phyloP scores from a whole-genome alignment of 2,797 vertebrate genomes.

The Sebastes trivittatus region DNA sequence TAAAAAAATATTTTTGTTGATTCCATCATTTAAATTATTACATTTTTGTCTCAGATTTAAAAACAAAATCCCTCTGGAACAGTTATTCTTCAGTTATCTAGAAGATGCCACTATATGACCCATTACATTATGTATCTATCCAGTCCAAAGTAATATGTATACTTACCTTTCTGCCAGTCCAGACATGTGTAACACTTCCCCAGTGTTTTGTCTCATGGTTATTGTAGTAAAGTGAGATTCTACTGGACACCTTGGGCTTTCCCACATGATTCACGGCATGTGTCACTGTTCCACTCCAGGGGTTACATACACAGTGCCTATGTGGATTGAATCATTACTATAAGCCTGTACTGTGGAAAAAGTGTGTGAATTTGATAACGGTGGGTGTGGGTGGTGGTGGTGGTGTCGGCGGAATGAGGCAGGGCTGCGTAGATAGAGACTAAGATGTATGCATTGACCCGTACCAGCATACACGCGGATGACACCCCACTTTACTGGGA shows the following conservation, averaged over 20 bases:
- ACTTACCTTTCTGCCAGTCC: neutral
- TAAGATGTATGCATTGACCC: neutral
- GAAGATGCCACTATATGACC: neutral
- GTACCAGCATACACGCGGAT: neutral
- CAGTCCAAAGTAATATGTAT: neutral
- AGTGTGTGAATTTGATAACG: slow-evolving; percentile 55
- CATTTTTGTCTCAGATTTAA: neutral
- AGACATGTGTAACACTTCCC: neutral
- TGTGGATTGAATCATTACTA: slow-evolving; percentile 70
- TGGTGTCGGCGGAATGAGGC: slow-evolving; percentile 5
- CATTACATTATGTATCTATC: neutral
- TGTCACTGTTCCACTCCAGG: slow-evolving; percentile 73
- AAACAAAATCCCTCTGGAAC: neutral
- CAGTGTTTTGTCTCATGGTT: slow-evolving; percentile 29
- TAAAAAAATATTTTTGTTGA: neutral
- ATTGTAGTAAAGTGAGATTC: slow-evolving; percentile 55
- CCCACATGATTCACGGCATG: slow-evolving; percentile 79
- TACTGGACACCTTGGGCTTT: slow-evolving; percentile 74
- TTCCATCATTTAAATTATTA: neutral
- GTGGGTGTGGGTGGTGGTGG: slow-evolving; percentile 29
- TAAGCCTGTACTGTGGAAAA: slow-evolving; percentile 51
- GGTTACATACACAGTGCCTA: slow-evolving; percentile 50
- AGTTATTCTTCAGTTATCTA: neutral
- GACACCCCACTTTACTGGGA: neutral
- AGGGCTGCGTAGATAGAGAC: neutral